Base-by-base conservation (phyloP, 2,888 invertebrate genomes). In the Troglohyphantes excavatus region DNA sequence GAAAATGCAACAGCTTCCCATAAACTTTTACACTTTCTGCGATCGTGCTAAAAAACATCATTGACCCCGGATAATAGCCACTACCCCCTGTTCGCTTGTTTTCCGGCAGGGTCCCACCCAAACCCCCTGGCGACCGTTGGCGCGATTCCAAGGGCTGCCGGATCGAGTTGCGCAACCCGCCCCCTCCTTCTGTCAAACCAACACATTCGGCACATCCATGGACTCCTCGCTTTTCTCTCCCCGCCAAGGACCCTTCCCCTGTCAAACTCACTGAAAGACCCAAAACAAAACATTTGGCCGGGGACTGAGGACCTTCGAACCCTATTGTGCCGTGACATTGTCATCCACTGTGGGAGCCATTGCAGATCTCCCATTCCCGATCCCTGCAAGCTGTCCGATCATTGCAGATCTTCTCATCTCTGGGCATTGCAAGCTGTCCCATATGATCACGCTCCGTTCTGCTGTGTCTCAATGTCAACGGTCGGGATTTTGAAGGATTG, bases 71-170 rank as follows among this genome's bases (percentile, higher is more conserved):
- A 39, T 13, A 39, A 39, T 11, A 39, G n/a, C n/a, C 1, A 39
- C 1, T 11, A 39, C 3, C 29, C 19, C 29, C 21, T 23, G 19
- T 43, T 6, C 5, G 27, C 26, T 43, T 43, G 19, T n/a, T 53
- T 27, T n/a, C 59, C 29, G 2, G 29, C 11, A 23, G 0, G 29
- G 33, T 23, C 21, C 17, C n/a, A 7, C 27, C 65, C n/a, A 19
- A 21, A 7, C 39, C 39, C 39, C n/a, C 43, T 72, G 83, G 83
- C 83, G 83, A 65, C 13, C 11, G 2, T 83, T 83, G 83, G 83
- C 83, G 73, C 9, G 0, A 27, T 43, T 81, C 26, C 19, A 19
- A 33, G 53, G 79, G 67, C 29, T 81, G 46, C 46, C 29, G 27
- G 46, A 19, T 27, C 13, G n/a, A 53, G 33, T 83, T 83, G 65